Percentiles rank a stretch among this genome's conserved stretches.
phyloP scores from a whole-genome alignment of 1,140 invertebrate species.

The Drosophila guanche region DNA sequence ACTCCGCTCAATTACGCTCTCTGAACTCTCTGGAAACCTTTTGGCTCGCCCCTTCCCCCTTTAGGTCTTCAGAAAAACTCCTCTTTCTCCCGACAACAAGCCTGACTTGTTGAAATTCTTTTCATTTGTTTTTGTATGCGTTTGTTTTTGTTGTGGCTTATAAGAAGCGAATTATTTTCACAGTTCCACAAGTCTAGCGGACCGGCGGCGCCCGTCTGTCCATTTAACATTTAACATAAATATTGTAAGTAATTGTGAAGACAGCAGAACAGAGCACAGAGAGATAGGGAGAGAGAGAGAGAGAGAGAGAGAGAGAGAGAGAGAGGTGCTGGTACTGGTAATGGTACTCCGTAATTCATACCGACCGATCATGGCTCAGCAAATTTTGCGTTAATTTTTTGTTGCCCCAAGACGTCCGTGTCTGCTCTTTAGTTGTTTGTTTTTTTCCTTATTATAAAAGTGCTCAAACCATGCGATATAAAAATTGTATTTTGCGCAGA shows the following conservation, averaged over 20 bases:
- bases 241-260: conserved; percentile 77
- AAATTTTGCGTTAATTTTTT: conserved; percentile 70
- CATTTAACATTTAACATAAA: conserved; percentile 80
- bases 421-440: conserved; percentile 5
- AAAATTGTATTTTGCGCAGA: too few relatives aligned
- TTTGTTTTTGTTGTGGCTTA: conserved; percentile 14
- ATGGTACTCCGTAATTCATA: too few relatives aligned
- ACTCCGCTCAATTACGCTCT: too few relatives aligned
- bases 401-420: conserved; percentile 18
- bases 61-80: too few relatives aligned
- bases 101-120: too few relatives aligned
- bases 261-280: conserved; percentile 35
- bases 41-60: too few relatives aligned
- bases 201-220: conserved; percentile 62
- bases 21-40: too few relatives aligned
- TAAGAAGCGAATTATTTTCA: conserved; percentile 55
- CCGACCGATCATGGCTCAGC: conserved; percentile 50
- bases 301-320: conserved; percentile 4
- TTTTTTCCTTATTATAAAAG: conserved; percentile 36
- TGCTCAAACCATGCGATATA: not conserved
- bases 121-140: too few relatives aligned
- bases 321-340: conserved; percentile 3
- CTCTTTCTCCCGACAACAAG: too few relatives aligned
- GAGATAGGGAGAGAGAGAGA: not conserved
- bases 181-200: conserved; percentile 29